Evolutionary conservation across 2,113 vertebrate species (phyloP).

Genomic region (Cephalopterus ornatus): DNA sequence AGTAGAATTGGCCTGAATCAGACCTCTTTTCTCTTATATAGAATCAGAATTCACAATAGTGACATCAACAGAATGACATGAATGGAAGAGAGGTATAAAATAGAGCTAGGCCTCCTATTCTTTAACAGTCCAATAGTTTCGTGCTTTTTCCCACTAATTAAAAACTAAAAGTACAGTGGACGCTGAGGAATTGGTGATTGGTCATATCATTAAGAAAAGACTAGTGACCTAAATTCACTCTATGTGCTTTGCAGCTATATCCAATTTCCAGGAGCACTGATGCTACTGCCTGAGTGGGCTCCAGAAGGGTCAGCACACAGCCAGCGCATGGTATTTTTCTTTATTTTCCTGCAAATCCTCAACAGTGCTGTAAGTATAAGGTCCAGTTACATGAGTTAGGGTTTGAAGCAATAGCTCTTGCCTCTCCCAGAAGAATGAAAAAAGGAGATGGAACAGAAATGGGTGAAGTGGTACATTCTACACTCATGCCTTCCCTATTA

Average conservation of each 20-base stretch:
- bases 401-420: conserved; percentile 27
- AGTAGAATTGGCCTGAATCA: neutral
- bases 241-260: neutral
- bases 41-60: conserved; percentile 52
- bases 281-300: neutral
- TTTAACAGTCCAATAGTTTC: neutral
- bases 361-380: neutral
- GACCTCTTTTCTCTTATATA: conserved; percentile 5
- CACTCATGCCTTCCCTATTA: neutral
- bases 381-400: neutral
- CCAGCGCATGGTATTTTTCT: neutral
- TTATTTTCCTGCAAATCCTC: neutral
- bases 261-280: neutral
- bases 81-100: conserved; percentile 45
- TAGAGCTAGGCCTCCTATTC: conserved; percentile 24
- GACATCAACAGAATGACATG: conserved; percentile 59
- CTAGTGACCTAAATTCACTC: neutral
- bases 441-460: conserved; percentile 52
- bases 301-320: neutral
- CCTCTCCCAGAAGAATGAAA: conserved; percentile 4
- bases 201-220: neutral
- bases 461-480: conserved; percentile 34
- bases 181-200: neutral
- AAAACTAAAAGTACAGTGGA: neutral
- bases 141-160: neutral